Base-by-base conservation (phyloP, 2,888 invertebrate species). In the Suillia variegata region DNA sequence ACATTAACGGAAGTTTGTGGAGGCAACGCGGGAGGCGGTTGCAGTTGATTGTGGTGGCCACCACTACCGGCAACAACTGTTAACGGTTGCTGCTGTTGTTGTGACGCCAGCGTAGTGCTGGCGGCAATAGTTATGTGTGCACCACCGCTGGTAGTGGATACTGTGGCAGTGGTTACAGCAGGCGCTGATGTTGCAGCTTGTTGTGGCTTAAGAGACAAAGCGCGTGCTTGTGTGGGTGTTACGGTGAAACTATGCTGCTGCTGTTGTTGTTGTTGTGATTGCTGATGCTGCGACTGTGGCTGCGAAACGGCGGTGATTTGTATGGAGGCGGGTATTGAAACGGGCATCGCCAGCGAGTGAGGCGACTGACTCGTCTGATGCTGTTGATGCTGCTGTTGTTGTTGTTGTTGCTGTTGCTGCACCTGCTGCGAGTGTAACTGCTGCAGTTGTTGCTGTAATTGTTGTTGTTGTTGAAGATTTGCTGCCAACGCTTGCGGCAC, bases 301-400 rank as follows among this genome's bases (percentile, higher is more conserved):
- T 47, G 47, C 21, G 66, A 58, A 12, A 67, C 64, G 26, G 66
- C 60, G 8, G 69, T 68, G 12, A 69, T 69, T 62, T 69, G 69
- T 58, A 69, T 63, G 8, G 69, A 64, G 13, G 69, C 60, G n/a
- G 69, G 67, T 42, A 69, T 59, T 52, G 65, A 52, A 12, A 57
- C 57, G 18, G 57, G 22, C 12, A 50, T 24, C 18, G 24, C 34
- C 55, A 59, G 61, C 56, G 55, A 61, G 54, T 56, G 59, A n/a
- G n/a, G n/a, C 53, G 62, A 54, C 22, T 5, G 81, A 6, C 74
- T 73, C 31, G 78, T 76, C 15, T 81, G 78, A 17, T 80, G 80
- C 55, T 80, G 69, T 56, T 80, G 79, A 31, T 82, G 78, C 78
- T 42, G 81, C 62, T 75, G 74, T 66, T 62, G 73, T 63, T 66